Evolutionary conservation across 2,888 invertebrate genomes (phyloP), one percentile per base, ranked within the genome.

Genomic region (Herminia tarsipennalis): DNA sequence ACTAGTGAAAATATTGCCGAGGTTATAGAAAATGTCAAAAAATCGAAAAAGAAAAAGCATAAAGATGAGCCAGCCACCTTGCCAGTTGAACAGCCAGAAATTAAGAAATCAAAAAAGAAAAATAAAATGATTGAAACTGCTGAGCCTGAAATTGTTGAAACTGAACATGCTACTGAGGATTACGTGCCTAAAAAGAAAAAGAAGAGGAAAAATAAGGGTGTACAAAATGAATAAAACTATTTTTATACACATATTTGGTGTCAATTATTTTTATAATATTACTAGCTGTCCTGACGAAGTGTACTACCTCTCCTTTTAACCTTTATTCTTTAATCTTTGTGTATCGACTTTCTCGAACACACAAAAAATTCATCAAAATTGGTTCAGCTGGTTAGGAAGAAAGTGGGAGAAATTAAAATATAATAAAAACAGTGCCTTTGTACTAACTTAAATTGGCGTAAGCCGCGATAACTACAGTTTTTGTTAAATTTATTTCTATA

Each of bases 121-220:
- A 59, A 35, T 3, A 18, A 30, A 36, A 14, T 17, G 16, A 3
- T 25, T 28, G 47, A 20, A 3, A n/a, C n/a, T n/a, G n/a, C n/a
- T n/a, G n/a, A n/a, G n/a, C n/a, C n/a, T n/a, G 18, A 46, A 28
- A 46, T 21, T 39, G 42, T 49, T 14, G 58, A 49, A 28, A n/a
- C n/a, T n/a, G 47, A 47, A 28, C 40, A 50, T 34, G 21, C 14
- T 30, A 59, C 54, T 35, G 65, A 66, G 49, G 70, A 74, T 46
- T 63, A 68, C 63, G 63, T 80, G 16, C 80, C 81, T 40, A 84
- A 82, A 66, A 85, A 83, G 61, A 88, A 84, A 67, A 85, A 86
- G 60, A 82, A 86, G 56, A 79, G 73, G 67, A 81, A 85, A 81
- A 76, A 75, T 63, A 76, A 78, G 60, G 52, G 74, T 40, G 27